These are phyloP conservation scores for Zosterops pallidus DNA, from an alignment of 2,113 vertebrate genomes.

Conservation along the genomic window DNA sequence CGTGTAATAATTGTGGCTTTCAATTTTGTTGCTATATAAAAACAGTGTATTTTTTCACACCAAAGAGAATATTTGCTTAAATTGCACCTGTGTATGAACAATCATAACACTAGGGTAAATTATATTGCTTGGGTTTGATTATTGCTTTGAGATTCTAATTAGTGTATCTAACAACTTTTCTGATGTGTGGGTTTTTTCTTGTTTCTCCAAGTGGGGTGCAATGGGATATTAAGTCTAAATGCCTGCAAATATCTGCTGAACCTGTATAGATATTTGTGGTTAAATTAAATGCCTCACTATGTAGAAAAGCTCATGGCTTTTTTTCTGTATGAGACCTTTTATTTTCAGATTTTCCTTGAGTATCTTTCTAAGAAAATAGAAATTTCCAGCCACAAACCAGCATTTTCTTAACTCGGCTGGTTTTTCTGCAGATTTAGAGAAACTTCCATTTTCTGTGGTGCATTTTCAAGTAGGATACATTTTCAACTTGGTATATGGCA, in stretches of 20 bases:
- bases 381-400: not conserved
- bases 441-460: rapidly evolving
- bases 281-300: not conserved
- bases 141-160: not conserved
- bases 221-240: not conserved
- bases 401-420: not conserved
- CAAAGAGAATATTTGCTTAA: not conserved
- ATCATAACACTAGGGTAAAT: not conserved
- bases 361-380: not conserved
- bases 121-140: not conserved
- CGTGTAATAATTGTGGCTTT: not conserved
- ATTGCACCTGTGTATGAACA: not conserved
- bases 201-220: not conserved
- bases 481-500: not conserved
- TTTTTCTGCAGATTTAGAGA: not conserved
- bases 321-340: not conserved
- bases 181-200: not conserved
- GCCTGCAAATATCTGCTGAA: not conserved
- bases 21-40: not conserved
- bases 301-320: not conserved
- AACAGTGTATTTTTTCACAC: not conserved
- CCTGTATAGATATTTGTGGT: not conserved
- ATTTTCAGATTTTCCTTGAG: not conserved
- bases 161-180: not conserved
- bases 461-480: not conserved